These are phyloP conservation scores for Pachyseris speciosa DNA, from an alignment of 64 coral and sea anemone species.

Conservation along the genomic window DNA sequence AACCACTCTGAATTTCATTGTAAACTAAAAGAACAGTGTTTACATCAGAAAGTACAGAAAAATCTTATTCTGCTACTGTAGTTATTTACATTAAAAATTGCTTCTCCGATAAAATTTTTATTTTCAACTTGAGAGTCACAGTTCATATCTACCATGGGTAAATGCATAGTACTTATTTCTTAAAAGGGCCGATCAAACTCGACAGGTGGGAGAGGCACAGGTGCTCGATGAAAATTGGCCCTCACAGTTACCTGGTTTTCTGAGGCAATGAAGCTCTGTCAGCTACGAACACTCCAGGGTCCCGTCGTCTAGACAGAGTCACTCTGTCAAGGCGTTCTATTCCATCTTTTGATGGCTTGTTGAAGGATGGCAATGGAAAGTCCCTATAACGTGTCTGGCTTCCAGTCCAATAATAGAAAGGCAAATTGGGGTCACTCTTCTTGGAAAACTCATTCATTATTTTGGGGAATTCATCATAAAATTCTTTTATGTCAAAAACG, in stretches of 20 bases:
- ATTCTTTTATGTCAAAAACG: constrained; percentile 60
- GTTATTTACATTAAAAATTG: background rate
- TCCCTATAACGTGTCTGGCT: background rate
- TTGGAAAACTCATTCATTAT: constrained; percentile 70
- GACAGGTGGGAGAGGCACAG: constrained; percentile 38
- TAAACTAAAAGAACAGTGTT: background rate
- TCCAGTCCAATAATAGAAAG: constrained; percentile 73
- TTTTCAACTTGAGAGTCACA: background rate
- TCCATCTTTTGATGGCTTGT: constrained; percentile 31
- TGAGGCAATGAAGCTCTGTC: constrained; percentile 32
- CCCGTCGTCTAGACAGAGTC: background rate
- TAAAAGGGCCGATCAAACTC: background rate
- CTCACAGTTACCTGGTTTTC: constrained; percentile 15
- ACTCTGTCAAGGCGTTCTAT: constrained; percentile 18
- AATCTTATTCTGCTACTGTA: background rate
- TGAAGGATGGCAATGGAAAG: constrained; percentile 59
- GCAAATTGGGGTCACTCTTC: constrained; percentile 63
- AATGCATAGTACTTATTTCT: background rate
- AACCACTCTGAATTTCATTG: no score
- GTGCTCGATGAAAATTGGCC: constrained; percentile 43
- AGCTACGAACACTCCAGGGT: constrained; percentile 5
- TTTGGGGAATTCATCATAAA: constrained; percentile 61
- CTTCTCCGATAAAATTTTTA: no score
- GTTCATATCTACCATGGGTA: background rate
- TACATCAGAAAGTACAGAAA: background rate